phyloP scores from a whole-genome alignment of 2,888 invertebrate species.

The Eristalinus aeneus region DNA sequence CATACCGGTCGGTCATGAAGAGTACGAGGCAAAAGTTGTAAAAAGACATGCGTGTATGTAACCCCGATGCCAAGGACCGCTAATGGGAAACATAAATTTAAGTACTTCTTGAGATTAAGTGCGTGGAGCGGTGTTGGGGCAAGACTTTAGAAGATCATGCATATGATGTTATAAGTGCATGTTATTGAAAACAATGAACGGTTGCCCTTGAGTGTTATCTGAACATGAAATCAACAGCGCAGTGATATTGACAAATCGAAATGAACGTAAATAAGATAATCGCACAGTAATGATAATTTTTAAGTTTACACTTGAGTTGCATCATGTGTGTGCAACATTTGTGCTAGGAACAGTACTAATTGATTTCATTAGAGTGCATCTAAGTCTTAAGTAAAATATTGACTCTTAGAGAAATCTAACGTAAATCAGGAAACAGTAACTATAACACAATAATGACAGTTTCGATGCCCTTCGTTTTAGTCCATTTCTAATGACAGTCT shows the following conservation, averaged over 20 bases:
- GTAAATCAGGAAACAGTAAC: background rate
- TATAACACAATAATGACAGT: no score
- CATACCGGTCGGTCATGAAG: background rate
- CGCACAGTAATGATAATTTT: constrained; percentile 8
- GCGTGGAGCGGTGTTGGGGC: background rate
- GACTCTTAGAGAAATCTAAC: constrained; percentile 1
- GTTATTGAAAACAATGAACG: background rate
- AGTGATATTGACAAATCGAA: constrained; percentile 1
- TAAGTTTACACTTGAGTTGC: background rate
- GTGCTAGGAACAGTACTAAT: background rate
- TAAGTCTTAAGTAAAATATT: background rate
- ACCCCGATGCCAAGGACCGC: constrained; percentile 9
- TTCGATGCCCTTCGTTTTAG: no score
- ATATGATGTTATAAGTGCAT: background rate
- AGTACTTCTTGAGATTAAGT: background rate
- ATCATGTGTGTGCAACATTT: background rate
- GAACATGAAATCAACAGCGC: background rate
- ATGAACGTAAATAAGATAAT: background rate
- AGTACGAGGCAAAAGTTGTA: background rate
- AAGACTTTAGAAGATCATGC: background rate
- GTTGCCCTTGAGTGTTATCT: background rate
- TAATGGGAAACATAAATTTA: background rate
- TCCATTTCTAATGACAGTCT: no score
- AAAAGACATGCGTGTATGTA: background rate
- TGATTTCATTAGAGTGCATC: background rate